Base-by-base conservation (phyloP, 2,113 vertebrate genomes). In the Toxotes jaculatrix region DNA sequence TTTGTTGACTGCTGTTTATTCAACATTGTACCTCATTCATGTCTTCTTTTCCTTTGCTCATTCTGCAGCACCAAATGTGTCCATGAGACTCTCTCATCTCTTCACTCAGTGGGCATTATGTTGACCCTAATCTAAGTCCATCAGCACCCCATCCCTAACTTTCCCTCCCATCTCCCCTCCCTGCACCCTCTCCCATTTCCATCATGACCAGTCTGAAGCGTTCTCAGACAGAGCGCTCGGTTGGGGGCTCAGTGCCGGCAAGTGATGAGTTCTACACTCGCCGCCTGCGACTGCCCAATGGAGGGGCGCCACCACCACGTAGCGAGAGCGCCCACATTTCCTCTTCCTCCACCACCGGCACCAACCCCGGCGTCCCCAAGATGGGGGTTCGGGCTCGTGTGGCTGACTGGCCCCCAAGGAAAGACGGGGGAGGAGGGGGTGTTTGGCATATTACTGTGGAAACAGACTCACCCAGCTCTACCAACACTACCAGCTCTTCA, bases 141-240 rank as follows among this genome's bases (percentile, higher is more conserved):
- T 62, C 36, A 43, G 45, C 68, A 70, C 65, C 77, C 69, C 79
- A 76, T 64, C 83, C 79, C 86, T 72, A 77, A 82, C 85, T 88
- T 78, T 82, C 75, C 87, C 65, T 77, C 67, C 87, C 67, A 73
- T 66, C 79, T 79, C 74, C 84, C 80, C 69, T 70, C 78, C 82
- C 83, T 65, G 49, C 70, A 63, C 63, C 75, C 80, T 82, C 62
- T 77, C 76, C 62, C 87, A 80, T 90, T 91, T 89, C 89, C 93
- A 95, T 85, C 94, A 99, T 99, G 98, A 99, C 98, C 94, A 99
- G 98, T 93, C 95, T 99, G 94, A 99, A 99, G 94, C 97, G 97
- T 93, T 99, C 98, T 32, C 98, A 99, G 94, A 99, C 98, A 0
- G 98, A 99, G 94, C 97, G 98, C 93, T 96, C 97, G 5, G 96